A percentile compares a stretch with the other conserved stretches of the same genome.
Conservation (phyloP, 2,888 invertebrate genomes). For the Aleiodes alternator region DNA sequence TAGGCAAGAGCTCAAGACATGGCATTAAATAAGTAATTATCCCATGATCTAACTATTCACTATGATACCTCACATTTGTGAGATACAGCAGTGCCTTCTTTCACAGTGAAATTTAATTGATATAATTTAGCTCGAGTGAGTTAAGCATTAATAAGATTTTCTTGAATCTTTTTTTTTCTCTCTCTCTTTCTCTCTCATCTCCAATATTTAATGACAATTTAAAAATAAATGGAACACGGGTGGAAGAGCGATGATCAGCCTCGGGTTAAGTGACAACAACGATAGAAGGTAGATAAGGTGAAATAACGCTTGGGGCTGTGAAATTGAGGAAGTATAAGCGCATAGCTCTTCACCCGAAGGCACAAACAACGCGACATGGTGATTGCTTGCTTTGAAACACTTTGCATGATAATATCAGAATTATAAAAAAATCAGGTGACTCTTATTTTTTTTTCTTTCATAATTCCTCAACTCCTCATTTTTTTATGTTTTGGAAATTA, state of each 20-base stretch:
- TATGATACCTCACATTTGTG: slow-evolving; percentile 29
- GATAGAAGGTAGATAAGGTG: slow-evolving; percentile 34
- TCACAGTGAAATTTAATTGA: slow-evolving; percentile 63
- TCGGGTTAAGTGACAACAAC: slow-evolving; percentile 25
- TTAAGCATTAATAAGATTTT: slow-evolving; percentile 16
- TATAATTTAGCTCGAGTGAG: slow-evolving; percentile 59
- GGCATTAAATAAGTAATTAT: slow-evolving; percentile 52
- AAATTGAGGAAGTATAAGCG: slow-evolving; percentile 56
- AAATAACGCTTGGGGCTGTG: slow-evolving; percentile 52
- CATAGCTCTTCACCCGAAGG: slow-evolving; percentile 24
- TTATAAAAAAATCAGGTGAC: slow-evolving; percentile 16
- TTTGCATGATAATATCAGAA: slow-evolving; percentile 50
- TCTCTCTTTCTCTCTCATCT: not conserved
- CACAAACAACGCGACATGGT: slow-evolving; percentile 21
- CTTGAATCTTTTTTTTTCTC: slow-evolving; percentile 2
- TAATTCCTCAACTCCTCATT: not conserved
- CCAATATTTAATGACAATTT: slow-evolving; percentile 15
- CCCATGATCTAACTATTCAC: slow-evolving; percentile 38
- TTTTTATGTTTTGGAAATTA: not conserved
- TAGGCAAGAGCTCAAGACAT: slow-evolving; percentile 27
- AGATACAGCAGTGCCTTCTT: not conserved
- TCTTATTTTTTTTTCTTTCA: not conserved
- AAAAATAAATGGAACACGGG: not conserved
- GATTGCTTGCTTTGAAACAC: slow-evolving; percentile 32
- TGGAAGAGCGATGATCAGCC: slow-evolving; percentile 24